These are phyloP conservation scores for Acleris sparsana DNA, from an alignment of 2,888 invertebrate species.

Conservation along the genomic window DNA sequence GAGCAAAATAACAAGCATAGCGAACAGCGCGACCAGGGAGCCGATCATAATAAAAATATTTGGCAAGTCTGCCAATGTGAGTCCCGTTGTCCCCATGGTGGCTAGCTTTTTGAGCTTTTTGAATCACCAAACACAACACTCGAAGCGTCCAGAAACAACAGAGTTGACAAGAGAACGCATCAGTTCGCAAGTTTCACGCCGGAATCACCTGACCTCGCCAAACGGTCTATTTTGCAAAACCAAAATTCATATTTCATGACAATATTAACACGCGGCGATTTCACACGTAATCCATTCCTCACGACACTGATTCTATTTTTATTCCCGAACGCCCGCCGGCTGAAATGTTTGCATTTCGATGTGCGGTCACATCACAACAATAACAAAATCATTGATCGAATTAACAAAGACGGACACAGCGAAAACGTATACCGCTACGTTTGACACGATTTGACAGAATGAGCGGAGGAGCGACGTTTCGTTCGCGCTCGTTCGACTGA, in stretches of 20 bases:
- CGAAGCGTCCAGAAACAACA: slow-evolving; percentile 47
- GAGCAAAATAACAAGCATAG: slow-evolving; percentile 89
- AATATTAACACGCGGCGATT: slow-evolving; percentile 42
- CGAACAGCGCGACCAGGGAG: slow-evolving; percentile 88
- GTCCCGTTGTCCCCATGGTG: slow-evolving; percentile 74
- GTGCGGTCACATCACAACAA: slow-evolving; percentile 63
- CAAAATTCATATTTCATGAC: slow-evolving; percentile 51
- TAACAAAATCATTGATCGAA: slow-evolving; percentile 75
- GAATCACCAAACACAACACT: slow-evolving; percentile 58
- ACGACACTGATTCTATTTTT: slow-evolving; percentile 52
- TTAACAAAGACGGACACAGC: slow-evolving; percentile 51
- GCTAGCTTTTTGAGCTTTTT: slow-evolving; percentile 37
- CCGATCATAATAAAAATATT: slow-evolving; percentile 90
- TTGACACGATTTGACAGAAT: slow-evolving; percentile 60
- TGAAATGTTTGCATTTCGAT: slow-evolving; percentile 53
- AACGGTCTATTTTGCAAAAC: slow-evolving; percentile 57
- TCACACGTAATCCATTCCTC: slow-evolving; percentile 55
- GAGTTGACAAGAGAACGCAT: slow-evolving; percentile 51
- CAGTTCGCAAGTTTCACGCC: slow-evolving; percentile 57
- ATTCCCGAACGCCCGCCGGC: slow-evolving; percentile 41
- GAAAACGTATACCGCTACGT: slow-evolving; percentile 45
- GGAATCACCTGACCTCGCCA: slow-evolving; percentile 53
- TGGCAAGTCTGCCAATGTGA: slow-evolving; percentile 89
- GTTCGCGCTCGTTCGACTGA: slow-evolving; percentile 26
- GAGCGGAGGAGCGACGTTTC: slow-evolving; percentile 41